Evolutionary conservation across 1,140 invertebrate species (phyloP).

Genomic region (Lineus longissimus): DNA sequence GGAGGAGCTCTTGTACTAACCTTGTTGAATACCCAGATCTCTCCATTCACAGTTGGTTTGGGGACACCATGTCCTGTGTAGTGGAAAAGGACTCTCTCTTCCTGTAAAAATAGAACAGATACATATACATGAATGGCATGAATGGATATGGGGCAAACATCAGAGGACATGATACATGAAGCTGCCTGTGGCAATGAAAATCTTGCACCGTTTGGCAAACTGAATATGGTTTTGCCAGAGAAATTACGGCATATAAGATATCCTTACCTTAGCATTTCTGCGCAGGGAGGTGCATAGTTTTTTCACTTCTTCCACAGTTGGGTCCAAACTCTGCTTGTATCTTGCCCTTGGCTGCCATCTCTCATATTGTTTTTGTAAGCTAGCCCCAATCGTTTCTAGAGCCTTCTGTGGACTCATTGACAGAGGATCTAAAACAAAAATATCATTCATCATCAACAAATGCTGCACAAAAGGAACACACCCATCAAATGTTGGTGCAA

Average conservation of each 20-base stretch:
- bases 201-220: background rate
- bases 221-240: background rate
- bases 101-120: conserved; percentile 53
- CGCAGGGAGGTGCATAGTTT: conserved; percentile 91
- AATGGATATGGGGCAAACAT: no score
- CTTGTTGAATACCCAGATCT: conserved; percentile 99
- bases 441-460: background rate
- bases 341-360: conserved; percentile 93
- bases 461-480: no score
- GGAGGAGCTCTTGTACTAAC: conserved; percentile 60
- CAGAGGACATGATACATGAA: no score
- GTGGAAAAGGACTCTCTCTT: conserved; percentile 97
- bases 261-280: conserved; percentile 81
- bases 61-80: conserved; percentile 99
- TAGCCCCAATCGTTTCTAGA: conserved; percentile 84
- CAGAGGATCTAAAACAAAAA: conserved; percentile 56
- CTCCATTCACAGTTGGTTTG: conserved; percentile 94
- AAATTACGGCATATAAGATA: background rate
- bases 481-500: background rate
- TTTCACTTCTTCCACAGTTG: conserved; percentile 96
- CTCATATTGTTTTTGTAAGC: conserved; percentile 89
- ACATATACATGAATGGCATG: no score
- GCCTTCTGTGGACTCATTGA: conserved; percentile 88
- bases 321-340: conserved; percentile 88
- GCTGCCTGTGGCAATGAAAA: background rate